These are phyloP conservation scores for Lepisosteus osseus DNA, from an alignment of 2,113 vertebrate genomes.

Conservation along the genomic window DNA sequence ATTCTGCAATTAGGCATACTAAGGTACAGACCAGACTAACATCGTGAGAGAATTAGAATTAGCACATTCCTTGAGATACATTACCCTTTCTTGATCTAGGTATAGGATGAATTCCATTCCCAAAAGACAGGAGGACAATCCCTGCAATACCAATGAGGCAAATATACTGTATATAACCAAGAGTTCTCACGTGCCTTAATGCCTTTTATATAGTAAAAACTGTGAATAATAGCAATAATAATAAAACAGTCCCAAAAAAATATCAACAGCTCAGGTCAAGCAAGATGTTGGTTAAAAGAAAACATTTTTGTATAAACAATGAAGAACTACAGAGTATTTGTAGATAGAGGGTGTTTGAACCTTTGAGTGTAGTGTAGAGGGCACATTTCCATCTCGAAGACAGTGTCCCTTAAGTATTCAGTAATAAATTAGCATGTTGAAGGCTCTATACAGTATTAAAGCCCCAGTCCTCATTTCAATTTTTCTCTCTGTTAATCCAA, in stretches of 20 bases:
- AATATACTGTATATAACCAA: slow-evolving; percentile 3
- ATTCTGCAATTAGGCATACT: too few species aligned
- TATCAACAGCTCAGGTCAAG: slow-evolving; percentile 15
- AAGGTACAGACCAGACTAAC: too few species aligned
- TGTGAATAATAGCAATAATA: too few species aligned
- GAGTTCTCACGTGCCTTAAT: slow-evolving; percentile 4
- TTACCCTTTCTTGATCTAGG: too few species aligned
- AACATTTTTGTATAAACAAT: background rate
- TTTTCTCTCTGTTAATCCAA: slow-evolving; percentile 9
- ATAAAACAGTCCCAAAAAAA: background rate
- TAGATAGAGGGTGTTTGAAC: background rate
- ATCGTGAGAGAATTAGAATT: too few species aligned
- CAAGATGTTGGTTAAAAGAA: slow-evolving; percentile 11
- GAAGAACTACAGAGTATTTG: background rate
- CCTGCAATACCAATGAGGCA: too few species aligned
- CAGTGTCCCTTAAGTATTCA: slow-evolving; percentile 1
- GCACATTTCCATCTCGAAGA: background rate
- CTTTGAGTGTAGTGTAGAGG: background rate
- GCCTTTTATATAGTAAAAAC: too few species aligned
- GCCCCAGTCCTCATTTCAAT: slow-evolving; percentile 1
- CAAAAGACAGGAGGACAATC: too few species aligned
- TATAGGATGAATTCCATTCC: too few species aligned
- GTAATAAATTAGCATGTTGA: background rate
- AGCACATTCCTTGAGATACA: too few species aligned
- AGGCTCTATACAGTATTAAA: background rate